Evolutionary conservation across 2,888 invertebrate genomes (phyloP), one percentile per base, ranked within the genome.

Genomic region (Chymomyza caudatula): DNA sequence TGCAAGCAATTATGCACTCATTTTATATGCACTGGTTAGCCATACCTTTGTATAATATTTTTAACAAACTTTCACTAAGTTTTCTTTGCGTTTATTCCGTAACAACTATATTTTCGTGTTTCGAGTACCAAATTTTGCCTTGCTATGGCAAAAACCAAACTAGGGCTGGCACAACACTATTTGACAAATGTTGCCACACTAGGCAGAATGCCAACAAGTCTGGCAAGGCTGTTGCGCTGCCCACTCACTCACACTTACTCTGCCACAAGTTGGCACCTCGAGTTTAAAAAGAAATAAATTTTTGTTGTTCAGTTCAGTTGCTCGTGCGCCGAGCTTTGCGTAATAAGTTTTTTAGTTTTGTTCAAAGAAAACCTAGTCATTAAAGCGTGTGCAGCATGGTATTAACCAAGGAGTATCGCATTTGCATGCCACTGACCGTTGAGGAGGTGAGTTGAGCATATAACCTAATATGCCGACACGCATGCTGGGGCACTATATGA

Each of bases 341-440:
- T 80, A 80, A 80, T 82, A 69, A 67, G 63, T 57, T 60, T 61
- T 74, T 77, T 43, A 29, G 49, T 65, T 37, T 73, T 63, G 47
- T 19, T 57, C 54, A 47, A 42, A 60, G 55, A 44, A 22, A 22
- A 25, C 55, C 55, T 37, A 20, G 55, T 54, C 37, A 59, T 25
- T 52, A 60, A 52, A 49, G 56, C 13, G 43, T 58, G 53, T 15
- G 54, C 62, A 65, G 59, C 54, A 97, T 97, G 97, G 96, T 96
- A 83, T 92, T 96, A 74, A 94, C 94, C 4, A 97, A 96, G 89
- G 97, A 97, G 92, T 97, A 95, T 88, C 92, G 97, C 87, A 95
- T 97, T 89, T 96, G 96, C 87, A 97, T 97, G 97, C 97, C 97
- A 11, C 93, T 97, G 85, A 94, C 96, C 1, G 96, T 96, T 2